A percentile compares a stretch with the other conserved stretches of the same genome.
Evolutionary conservation across 2,888 invertebrate genomes (phyloP).

Genomic region (Zonitis immaculata): DNA sequence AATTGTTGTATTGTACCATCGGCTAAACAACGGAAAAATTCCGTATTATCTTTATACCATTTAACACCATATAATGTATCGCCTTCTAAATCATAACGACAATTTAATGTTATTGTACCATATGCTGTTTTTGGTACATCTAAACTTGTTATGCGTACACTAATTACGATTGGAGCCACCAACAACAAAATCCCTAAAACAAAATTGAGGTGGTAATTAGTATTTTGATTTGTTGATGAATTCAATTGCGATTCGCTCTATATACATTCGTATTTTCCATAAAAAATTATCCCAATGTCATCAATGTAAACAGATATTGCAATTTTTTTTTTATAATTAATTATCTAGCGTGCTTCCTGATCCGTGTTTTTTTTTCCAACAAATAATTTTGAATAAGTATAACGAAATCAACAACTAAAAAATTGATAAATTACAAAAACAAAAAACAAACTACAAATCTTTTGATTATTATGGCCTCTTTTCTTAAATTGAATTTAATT

Average conservation of each 20-base stretch:
- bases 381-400: not conserved
- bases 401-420: not conserved
- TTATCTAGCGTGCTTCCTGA: not conserved
- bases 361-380: no score
- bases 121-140: slow-evolving; percentile 36
- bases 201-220: no score
- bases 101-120: slow-evolving; percentile 36
- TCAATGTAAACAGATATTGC: not conserved
- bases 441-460: no score
- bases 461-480: not conserved
- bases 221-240: no score
- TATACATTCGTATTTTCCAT: not conserved
- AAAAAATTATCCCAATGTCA: not conserved
- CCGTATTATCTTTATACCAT: slow-evolving; percentile 42
- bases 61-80: slow-evolving; percentile 40
- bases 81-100: slow-evolving; percentile 37
- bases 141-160: slow-evolving; percentile 30
- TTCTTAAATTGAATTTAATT: not conserved
- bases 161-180: not conserved
- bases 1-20: slow-evolving; percentile 36
- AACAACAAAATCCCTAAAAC: not conserved
- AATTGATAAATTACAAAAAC: not conserved
- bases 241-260: not conserved
- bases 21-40: slow-evolving; percentile 39
- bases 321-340: not conserved